Evolutionary conservation across 2,888 invertebrate species (phyloP).

Genomic region (Minunthozetes semirufus): DNA sequence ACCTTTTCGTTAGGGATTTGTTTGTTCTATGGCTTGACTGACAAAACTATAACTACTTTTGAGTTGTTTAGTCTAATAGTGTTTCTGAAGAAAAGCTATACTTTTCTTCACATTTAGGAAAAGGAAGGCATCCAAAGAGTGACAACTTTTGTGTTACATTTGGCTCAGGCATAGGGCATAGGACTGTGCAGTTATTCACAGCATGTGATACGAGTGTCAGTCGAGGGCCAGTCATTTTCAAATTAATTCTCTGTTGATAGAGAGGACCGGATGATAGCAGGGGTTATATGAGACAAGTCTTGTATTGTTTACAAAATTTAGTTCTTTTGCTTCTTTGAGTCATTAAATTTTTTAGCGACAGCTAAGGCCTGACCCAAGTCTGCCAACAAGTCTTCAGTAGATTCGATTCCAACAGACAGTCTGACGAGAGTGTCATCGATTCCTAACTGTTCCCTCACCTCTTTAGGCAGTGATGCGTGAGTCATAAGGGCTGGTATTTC

Average conservation of each 20-base stretch:
- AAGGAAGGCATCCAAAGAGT: neutral
- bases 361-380: conserved; percentile 74
- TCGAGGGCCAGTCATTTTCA: neutral
- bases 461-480: conserved; percentile 78
- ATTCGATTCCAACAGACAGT: conserved; percentile 84
- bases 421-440: conserved; percentile 78
- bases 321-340: conserved; percentile 6
- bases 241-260: conserved; percentile 26
- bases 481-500: conserved; percentile 94
- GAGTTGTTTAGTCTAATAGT: conserved; percentile 26
- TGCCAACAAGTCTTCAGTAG: conserved; percentile 69
- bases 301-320: conserved; percentile 24
- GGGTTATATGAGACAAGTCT: conserved; percentile 20
- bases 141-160: conserved; percentile 26
- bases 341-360: conserved; percentile 22
- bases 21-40: conserved; percentile 23
- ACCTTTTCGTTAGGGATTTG: conserved; percentile 18
- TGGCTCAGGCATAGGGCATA: neutral
- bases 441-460: conserved; percentile 63
- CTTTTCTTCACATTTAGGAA: neutral
- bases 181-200: neutral
- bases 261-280: conserved; percentile 32
- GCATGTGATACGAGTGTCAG: conserved; percentile 24
- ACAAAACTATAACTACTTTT: conserved; percentile 17
- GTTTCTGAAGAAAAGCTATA: conserved; percentile 3